Percentiles rank a stretch among this genome's conserved stretches.
phyloP scores from a whole-genome alignment of 2,888 invertebrate genomes.

The Eristalinus sepulchralis region DNA sequence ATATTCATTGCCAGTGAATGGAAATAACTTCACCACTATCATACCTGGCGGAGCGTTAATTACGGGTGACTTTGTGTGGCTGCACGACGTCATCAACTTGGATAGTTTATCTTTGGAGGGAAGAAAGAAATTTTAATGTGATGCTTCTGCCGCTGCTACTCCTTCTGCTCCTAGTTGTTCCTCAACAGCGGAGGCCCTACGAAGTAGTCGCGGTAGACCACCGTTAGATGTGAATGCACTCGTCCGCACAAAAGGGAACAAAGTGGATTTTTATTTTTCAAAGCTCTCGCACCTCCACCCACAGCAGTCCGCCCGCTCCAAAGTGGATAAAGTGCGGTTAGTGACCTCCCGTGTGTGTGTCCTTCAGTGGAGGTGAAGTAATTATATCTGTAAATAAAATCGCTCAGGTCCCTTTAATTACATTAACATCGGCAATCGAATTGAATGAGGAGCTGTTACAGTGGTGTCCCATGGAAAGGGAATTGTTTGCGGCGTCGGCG shows the following conservation, averaged over 20 bases:
- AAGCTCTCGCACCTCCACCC: background rate
- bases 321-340: constrained; percentile 21
- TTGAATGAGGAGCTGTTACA: constrained; percentile 9
- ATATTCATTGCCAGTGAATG: constrained; percentile 60
- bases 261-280: constrained; percentile 15
- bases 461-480: constrained; percentile 1
- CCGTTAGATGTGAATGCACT: constrained; percentile 42
- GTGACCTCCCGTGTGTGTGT: background rate
- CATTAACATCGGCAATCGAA: constrained; percentile 56
- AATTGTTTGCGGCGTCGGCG: background rate
- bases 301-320: background rate
- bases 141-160: background rate
- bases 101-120: constrained; percentile 51
- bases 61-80: constrained; percentile 62
- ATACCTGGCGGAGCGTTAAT: constrained; percentile 68
- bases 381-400: constrained; percentile 4
- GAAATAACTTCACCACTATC: constrained; percentile 63
- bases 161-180: background rate
- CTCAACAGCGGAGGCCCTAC: constrained; percentile 2
- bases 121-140: constrained; percentile 40
- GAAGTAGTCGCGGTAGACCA: background rate
- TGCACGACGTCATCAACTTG: constrained; percentile 49
- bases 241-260: constrained; percentile 1
- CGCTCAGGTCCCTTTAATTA: constrained; percentile 24
- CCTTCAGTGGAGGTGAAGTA: background rate